Percentiles rank a stretch among this genome's conserved stretches.
Conservation (phyloP, 2,888 invertebrate genomes). For the Mimumesa dahlbomi region DNA sequence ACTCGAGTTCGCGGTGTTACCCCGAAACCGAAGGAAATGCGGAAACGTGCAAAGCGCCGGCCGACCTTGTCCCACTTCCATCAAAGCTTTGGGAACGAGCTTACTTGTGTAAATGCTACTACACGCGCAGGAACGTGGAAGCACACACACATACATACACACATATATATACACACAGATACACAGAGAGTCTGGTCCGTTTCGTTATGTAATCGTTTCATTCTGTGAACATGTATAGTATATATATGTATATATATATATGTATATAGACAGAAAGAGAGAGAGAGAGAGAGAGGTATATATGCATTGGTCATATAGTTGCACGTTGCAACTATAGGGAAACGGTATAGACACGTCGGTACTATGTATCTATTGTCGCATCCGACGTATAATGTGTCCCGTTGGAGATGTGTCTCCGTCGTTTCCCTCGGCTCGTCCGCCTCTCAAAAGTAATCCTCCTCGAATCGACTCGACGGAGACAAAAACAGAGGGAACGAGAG, state of each 20-base stretch:
- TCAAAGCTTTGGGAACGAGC: slow-evolving; percentile 61
- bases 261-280: slow-evolving; percentile 1
- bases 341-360: too few species aligned
- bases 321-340: background rate
- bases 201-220: slow-evolving; percentile 49
- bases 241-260: background rate
- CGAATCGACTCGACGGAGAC: slow-evolving; percentile 42
- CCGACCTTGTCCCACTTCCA: slow-evolving; percentile 63
- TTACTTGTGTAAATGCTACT: slow-evolving; percentile 59
- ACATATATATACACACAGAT: slow-evolving; percentile 3
- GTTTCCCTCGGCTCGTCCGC: slow-evolving; percentile 40
- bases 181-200: slow-evolving; percentile 17
- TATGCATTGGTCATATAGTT: too few species aligned
- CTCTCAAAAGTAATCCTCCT: slow-evolving; percentile 55
- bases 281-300: too few species aligned
- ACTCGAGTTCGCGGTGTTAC: slow-evolving; percentile 30
- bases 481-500: slow-evolving; percentile 13
- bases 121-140: slow-evolving; percentile 27
- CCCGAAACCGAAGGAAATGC: slow-evolving; percentile 46
- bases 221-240: background rate
- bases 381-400: slow-evolving; percentile 4
- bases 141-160: slow-evolving; percentile 16
- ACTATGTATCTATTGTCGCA: background rate
- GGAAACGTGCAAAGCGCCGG: slow-evolving; percentile 59
- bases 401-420: slow-evolving; percentile 29